Evolutionary conservation across 2,797 vertebrate genomes (phyloP), one percentile per base, ranked within the genome.

Genomic region (Characodon lateralis): DNA sequence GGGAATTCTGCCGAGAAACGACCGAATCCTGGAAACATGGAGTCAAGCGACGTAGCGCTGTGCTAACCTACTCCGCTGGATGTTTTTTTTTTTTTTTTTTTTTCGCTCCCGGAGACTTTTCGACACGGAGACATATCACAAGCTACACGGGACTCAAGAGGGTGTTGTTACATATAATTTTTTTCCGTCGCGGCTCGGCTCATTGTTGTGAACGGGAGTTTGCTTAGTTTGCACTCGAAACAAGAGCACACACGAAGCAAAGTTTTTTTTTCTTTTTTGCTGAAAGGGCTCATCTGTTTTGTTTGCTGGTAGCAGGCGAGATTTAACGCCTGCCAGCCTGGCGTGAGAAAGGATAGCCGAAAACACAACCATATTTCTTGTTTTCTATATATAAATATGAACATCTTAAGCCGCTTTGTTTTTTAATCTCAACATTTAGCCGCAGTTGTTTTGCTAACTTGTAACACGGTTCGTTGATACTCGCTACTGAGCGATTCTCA

Each of bases 21-120:
- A 91, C 87, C 80, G 88, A 85, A 89, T 88, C 84, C 79, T 92
- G 91, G 91, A 94, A 95, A 95, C 95, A 95, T 95, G 95, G 94
- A 95, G 94, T 94, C 94, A 89, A 88, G 90, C 91, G 84, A 68
- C 90, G 87, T 43, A 6, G 85, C 89, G 88, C 83, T 35, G 82
- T 79, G 91, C 91, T 94, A 88, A 82, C 73, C 65, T 71, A 91
- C 84, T 87, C 74, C 85, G 50, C 79, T 81, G 89, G 89, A 79
- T 48, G 43, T 6, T 6, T 76, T 80, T 79, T 79, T 35, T 77
- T 12, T 13, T 35, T 70, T 58, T 50, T 39, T 24, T 31, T 31
- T 26, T 26, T 6, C 13, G 61, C 77, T 72, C 65, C 55, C 82
- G 85, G 85, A 87, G 83, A 87, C 81, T 75, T 80, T 85, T 39